A percentile compares a stretch with the other conserved stretches of the same genome.
Evolutionary conservation across 2,797 vertebrate species (phyloP).

Genomic region (Dipus sagitta): DNA sequence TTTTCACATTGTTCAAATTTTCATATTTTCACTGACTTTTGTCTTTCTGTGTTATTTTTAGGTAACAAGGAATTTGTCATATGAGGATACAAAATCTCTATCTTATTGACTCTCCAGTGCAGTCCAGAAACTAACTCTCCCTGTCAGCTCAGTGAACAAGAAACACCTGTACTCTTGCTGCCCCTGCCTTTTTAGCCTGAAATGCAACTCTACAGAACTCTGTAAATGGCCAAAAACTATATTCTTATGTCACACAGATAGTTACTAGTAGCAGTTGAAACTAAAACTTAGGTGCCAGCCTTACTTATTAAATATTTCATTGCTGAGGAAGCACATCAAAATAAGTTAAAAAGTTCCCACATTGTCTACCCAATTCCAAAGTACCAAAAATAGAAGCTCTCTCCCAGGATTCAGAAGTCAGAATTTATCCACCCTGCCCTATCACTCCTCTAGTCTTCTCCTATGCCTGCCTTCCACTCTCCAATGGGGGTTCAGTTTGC

Average conservation of each 20-base stretch:
- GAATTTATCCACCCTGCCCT: not conserved
- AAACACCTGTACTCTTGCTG: not conserved
- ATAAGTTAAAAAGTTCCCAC: not conserved
- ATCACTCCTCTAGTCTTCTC: not conserved
- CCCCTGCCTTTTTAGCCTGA: not conserved
- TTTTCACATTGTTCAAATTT: not conserved
- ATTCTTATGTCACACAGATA: not conserved
- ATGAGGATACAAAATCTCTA: not conserved
- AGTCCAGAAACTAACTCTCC: not conserved
- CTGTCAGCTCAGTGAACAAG: not conserved
- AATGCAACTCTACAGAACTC: slow-evolving; percentile 24
- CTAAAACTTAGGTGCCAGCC: slow-evolving; percentile 37
- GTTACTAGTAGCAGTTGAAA: not conserved
- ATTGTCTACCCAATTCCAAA: not conserved
- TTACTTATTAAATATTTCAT: slow-evolving; percentile 31
- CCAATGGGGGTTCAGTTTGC: not conserved
- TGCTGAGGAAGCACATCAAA: not conserved
- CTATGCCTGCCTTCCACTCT: not conserved
- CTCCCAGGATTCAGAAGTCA: not conserved
- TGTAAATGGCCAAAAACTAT: not conserved
- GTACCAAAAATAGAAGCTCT: not conserved
- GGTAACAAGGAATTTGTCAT: slow-evolving; percentile 2
- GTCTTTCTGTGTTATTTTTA: slow-evolving; percentile 41
- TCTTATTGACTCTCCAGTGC: not conserved
- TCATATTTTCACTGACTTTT: not conserved